A percentile compares a stretch with the other conserved stretches of the same genome.
Conservation (phyloP, 1,140 invertebrate species). For the Eulimnadia texana region DNA sequence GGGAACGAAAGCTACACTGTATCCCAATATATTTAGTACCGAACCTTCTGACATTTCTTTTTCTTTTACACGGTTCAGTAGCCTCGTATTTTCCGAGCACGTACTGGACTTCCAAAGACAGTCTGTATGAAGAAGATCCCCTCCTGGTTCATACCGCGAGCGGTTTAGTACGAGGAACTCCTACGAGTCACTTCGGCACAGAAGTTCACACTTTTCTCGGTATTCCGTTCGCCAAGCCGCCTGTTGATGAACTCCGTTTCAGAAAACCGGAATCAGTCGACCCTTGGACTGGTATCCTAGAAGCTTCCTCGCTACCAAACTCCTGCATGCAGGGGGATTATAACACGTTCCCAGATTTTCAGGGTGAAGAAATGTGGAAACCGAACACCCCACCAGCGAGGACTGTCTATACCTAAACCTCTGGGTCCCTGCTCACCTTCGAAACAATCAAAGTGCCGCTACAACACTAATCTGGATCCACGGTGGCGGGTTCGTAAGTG, state of each 20-base stretch:
- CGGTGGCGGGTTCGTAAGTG: conserved; percentile 81
- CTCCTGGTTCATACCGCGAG: conserved; percentile 62
- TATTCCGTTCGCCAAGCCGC: conserved; percentile 89
- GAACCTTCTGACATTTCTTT: no score
- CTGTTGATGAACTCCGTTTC: conserved; percentile 71
- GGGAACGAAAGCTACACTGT: no score
- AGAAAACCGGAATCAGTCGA: conserved; percentile 65
- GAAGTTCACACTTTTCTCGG: conserved; percentile 63
- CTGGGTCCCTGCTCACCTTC: conserved; percentile 62
- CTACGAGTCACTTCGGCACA: conserved; percentile 54
- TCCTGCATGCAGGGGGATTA: conserved; percentile 58
- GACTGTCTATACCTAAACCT: conserved; percentile 88
- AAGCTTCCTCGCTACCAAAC: conserved; percentile 60
- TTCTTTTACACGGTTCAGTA: no score
- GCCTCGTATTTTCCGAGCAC: no score
- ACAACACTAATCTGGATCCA: conserved; percentile 69
- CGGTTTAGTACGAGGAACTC: conserved; percentile 58
- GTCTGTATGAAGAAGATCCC: no score
- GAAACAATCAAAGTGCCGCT: conserved; percentile 36
- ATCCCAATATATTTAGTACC: no score
- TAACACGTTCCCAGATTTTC: conserved; percentile 73
- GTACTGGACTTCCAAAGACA: no score
- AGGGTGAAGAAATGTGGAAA: conserved; percentile 89
- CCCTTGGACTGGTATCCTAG: conserved; percentile 67
- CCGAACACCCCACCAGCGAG: conserved; percentile 83